Base-by-base conservation (phyloP, 2,888 invertebrate species). In the Macroteleia sp. region DNA sequence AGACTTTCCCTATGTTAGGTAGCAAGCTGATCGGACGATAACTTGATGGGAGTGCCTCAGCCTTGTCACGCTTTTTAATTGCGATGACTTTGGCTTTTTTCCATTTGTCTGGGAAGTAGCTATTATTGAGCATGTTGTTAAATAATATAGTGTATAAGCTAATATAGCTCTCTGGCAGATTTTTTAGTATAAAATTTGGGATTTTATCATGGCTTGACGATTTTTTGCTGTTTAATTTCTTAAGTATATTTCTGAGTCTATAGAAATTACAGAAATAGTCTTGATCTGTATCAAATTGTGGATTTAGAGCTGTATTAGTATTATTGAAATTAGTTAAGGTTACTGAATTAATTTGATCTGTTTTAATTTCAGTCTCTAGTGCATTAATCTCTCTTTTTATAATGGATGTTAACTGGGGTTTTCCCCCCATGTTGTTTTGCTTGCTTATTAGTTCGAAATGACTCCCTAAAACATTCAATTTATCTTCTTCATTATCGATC, bases 1-100 rank as follows among this genome's bases (percentile, higher is more conserved):
- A 83, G 0, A 85, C 19, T 79, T 85, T 85, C 17, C 85, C 81
- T 0, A 85, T 66, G 30, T 83, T 84, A 0, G 83, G 83, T 32
- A 54, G 66, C 25, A 41, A 61, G 73, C 56, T 76, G 6, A 62
- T 77, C 39, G 59, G 61, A 54, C 32, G 50, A 14, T 50, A 71
- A 28, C 25, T 66, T 1, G 50, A 39, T n/a, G 42, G 32, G 4
- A 10, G 16, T 0, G 12, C 17, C 8, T 34, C 20, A 6, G 50
- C 32, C 54, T 78, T 80, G 9, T 73, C 62, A 39, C 48, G 50
- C 52, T 81, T 79, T 20, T 30, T 39, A 4, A 81, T 70, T 0
- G 77, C 57, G 9, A 79, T 41, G 1, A 69, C 32, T 71, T 75
- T 79, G 0, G 77, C 79, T 1, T 0, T 32, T 71, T 59, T 67